Conservation (phyloP, 2,797 vertebrate species). For the Dryobates pubescens region DNA sequence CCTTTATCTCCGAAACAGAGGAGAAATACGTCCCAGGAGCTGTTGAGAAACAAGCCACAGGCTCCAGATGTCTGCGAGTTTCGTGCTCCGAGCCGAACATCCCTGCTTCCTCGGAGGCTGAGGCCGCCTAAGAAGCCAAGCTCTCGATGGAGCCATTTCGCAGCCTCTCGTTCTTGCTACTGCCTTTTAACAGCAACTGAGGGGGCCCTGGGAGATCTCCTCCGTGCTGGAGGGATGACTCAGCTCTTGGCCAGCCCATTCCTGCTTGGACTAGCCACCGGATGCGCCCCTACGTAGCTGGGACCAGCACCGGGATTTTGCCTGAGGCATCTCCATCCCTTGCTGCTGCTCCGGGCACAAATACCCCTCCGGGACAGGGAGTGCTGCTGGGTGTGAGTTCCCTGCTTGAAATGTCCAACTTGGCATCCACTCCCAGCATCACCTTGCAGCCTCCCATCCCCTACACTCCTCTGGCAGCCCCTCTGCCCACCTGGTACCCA, state of each 20-base stretch:
- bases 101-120: constrained; percentile 10
- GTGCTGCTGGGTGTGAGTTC: not conserved
- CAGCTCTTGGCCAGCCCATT: constrained; percentile 12
- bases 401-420: rapidly evolving
- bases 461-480: not conserved
- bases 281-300: not conserved
- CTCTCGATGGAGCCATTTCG: constrained; percentile 49
- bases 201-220: constrained; percentile 18
- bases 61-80: constrained; percentile 63
- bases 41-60: constrained; percentile 58
- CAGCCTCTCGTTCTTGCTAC: constrained; percentile 49
- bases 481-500: not conserved
- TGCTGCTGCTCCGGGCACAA: rapidly evolving
- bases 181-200: constrained; percentile 32
- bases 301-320: rapidly evolving
- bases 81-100: not conserved
- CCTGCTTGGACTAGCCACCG: not conserved
- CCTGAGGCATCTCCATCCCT: not conserved
- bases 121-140: constrained; percentile 43
- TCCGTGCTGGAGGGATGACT: constrained; percentile 25
- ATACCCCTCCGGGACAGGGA: rapidly evolving
- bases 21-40: constrained; percentile 19
- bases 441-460: rapidly evolving
- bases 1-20: constrained; percentile 42
- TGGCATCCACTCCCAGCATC: not conserved